Base-by-base conservation (phyloP, 2,888 invertebrate species). In the Pseudococcus viburni region DNA sequence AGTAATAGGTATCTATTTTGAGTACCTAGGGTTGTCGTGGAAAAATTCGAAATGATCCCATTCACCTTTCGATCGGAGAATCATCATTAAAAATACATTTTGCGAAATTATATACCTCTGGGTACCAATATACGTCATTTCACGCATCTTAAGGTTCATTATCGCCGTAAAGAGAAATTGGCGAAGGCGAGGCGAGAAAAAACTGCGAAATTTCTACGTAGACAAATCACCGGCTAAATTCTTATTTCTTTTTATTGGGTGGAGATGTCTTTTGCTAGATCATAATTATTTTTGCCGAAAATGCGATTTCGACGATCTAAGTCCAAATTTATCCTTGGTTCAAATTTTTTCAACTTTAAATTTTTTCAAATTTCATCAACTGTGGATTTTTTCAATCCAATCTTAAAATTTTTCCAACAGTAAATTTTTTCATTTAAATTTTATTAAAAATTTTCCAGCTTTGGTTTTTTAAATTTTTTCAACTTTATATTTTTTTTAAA, bases 91-190 rank as follows among this genome's bases (percentile, higher is more conserved):
- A 64, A 64, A 64, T 64, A 64, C 22, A 64, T 64, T 64, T 64
- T 9, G 64, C 64, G 11, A 64, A 64, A 64, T 64, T 64, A 59
- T 64, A 64, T 59, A 59, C 59, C 15, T n/a, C 7, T 59, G 59
- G 19, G 22, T 59, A 8, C 42, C 59, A 15, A 59, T 17, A 59
- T 59, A 15, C 12, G 55, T 15, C n/a, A 68, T 73, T 33, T 73
- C 73, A 33, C 73, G 73, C 33, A 17, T 33, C 15, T 73, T 33
- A 26, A 73, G 33, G 73, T 73, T 73, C 73, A 73, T 73, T 73
- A 73, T 73, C 73, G 33, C 73, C 17, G 33, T 73, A 33, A 73
- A 73, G 73, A 73, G 73, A 73, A 73, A 73, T 73, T 73, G 33
- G 17, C 59, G 26, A 17, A 59, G 64, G 64, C 11, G 64, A 64